Evolutionary conservation across 2,797 vertebrate genomes (phyloP).

Genomic region (Paedocypris micromegethes): DNA sequence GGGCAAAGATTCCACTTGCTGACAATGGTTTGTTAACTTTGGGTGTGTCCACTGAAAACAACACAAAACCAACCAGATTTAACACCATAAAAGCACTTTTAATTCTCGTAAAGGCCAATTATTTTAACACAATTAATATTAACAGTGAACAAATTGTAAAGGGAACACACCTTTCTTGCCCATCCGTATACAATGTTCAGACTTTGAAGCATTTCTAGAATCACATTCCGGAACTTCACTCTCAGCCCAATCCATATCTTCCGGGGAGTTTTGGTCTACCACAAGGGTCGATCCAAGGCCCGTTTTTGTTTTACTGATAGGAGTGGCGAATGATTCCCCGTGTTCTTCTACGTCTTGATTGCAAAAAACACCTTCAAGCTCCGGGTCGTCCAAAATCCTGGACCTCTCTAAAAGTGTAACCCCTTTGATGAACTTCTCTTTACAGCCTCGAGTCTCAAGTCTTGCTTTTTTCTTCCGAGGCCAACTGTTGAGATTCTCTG

Average conservation of each 20-base stretch:
- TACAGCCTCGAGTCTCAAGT: conserved; percentile 45
- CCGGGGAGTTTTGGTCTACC: conserved; percentile 51
- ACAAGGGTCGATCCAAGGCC: conserved; percentile 49
- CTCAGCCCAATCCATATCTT: conserved; percentile 54
- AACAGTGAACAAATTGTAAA: not conserved
- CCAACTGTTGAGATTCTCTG: conserved; percentile 88
- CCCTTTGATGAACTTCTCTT: conserved; percentile 49
- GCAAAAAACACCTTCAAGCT: conserved; percentile 79
- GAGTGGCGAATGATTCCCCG: conserved; percentile 51
- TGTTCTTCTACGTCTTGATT: conserved; percentile 69
- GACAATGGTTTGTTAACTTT: conserved; percentile 67
- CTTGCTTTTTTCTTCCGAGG: conserved; percentile 83
- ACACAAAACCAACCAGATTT: not conserved
- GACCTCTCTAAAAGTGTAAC: conserved; percentile 44
- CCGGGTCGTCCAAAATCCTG: conserved; percentile 71
- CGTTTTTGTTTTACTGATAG: conserved; percentile 45
- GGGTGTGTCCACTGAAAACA: conserved; percentile 57
- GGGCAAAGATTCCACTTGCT: conserved; percentile 78
- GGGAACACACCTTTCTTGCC: conserved; percentile 36
- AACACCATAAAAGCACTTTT: not conserved
- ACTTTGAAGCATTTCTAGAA: conserved; percentile 33
- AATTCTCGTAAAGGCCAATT: too few species aligned
- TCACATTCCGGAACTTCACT: conserved; percentile 43
- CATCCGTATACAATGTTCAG: conserved; percentile 47
- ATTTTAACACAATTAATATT: not conserved